Evolutionary conservation across 2,888 invertebrate species (phyloP).

Genomic region (Lycaena phlaeas): DNA sequence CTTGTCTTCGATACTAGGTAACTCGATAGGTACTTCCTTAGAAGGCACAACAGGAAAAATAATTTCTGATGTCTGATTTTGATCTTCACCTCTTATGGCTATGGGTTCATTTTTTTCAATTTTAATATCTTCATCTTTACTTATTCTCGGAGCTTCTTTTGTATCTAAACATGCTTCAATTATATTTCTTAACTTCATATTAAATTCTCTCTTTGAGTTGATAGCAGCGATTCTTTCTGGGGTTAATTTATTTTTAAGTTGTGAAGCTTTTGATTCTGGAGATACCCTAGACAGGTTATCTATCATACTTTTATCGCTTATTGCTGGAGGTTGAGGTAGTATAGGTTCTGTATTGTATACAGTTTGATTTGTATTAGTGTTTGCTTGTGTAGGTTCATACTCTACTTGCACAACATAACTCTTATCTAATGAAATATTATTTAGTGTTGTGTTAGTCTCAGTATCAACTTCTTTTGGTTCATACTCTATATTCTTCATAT

Average conservation of each 20-base stretch:
- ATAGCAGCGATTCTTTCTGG: conserved; percentile 51
- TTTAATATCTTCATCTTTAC: conserved; percentile 9
- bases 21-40: conserved; percentile 22
- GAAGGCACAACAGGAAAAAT: no score
- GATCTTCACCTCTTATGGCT: conserved; percentile 8
- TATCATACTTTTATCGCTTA: no score
- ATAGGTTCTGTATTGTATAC: not conserved
- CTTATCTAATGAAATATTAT: conserved; percentile 9
- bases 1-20: conserved; percentile 30
- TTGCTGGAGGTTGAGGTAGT: no score
- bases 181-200: conserved; percentile 53
- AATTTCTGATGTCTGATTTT: conserved; percentile 7
- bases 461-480: not conserved
- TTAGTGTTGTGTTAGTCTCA: not conserved
- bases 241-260: conserved; percentile 33
- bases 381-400: not conserved
- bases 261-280: conserved; percentile 12
- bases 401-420: conserved; percentile 13
- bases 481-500: not conserved
- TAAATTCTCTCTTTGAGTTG: conserved; percentile 52
- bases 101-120: conserved; percentile 4
- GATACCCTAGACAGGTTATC: not conserved
- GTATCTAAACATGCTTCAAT: conserved; percentile 46
- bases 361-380: not conserved
- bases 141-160: conserved; percentile 14